Base-by-base conservation (phyloP, 2,888 invertebrate genomes). In the Siphlonurus alternatus region DNA sequence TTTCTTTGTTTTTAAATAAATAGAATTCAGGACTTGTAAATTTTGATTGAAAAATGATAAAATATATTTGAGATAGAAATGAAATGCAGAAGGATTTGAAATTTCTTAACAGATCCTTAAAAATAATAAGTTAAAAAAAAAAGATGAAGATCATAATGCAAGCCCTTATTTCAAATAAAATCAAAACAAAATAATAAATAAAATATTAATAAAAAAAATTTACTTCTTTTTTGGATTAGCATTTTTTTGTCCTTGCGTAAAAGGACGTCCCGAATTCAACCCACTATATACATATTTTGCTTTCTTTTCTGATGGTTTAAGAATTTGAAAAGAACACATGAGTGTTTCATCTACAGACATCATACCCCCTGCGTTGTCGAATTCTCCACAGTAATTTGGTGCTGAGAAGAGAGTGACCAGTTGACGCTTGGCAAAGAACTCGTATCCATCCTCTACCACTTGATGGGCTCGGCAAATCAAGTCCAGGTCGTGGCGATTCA, bases 281-380 rank as follows among this genome's bases (percentile, higher is more conserved):
- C 90, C 90, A 72, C 87, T 86, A 79, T 98, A 98, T 76, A 96
- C 93, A 78, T 97, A 98, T 80, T 99, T 98, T 70, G 98, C 97
- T 80, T 99, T 99, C 81, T 99, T 99, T 81, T 99, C 98, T 67
- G 97, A 97, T 73, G 98, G 98, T 79, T 99, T 98, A 78, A 99
- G 79, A 73, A 99, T 99, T 97, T 98, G 98, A 81, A 98, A 98
- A 70, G 97, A 97, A 82, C 98, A 98, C 96, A 98, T 97, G 63
- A 98, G 83, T 67, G 96, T 93, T 76, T 98, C 97, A 76, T 98
- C 98, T 38, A 99, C 98, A 67, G 93, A 93, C 98, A 98, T 98
- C 97, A 98, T 98, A 67, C 96, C 98, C 64, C 98, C 98, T 63
- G 98, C 97, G 75, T 98, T 98, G 76, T 97, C 96, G 73, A 97